phyloP scores from a whole-genome alignment of 2,113 vertebrate genomes.

The Psammodynastes pulverulentus region DNA sequence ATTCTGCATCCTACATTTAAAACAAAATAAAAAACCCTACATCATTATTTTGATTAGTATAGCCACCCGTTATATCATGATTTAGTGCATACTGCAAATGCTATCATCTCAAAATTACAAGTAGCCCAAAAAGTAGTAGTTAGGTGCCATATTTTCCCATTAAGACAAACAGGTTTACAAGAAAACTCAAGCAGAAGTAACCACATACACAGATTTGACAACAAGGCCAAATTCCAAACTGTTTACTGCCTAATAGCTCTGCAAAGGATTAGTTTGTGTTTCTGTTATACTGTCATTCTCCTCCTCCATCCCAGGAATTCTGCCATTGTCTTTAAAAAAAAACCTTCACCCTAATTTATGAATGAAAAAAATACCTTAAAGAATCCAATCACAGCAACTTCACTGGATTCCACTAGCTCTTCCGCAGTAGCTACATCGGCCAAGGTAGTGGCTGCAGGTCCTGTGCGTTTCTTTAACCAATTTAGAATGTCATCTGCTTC shows the following conservation, averaged over 20 bases:
- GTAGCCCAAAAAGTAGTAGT: background rate
- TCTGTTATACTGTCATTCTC: background rate
- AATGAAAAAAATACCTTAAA: conserved; percentile 83
- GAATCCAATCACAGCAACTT: conserved; percentile 91
- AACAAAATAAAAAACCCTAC: background rate
- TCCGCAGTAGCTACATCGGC: conserved; percentile 70
- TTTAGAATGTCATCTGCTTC: conserved; percentile 90
- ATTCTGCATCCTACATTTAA: conserved; percentile 73
- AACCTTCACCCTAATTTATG: background rate
- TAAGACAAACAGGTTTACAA: background rate
- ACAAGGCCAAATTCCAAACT: background rate
- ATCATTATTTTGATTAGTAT: background rate
- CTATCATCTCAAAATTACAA: conserved; percentile 23
- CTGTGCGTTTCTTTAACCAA: conserved; percentile 96
- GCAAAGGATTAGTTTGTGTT: background rate
- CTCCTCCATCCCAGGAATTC: background rate
- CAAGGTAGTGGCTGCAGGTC: conserved; percentile 80
- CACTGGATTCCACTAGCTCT: conserved; percentile 80
- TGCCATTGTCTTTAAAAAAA: background rate
- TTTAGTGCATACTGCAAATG: background rate
- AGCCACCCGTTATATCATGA: background rate
- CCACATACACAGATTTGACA: background rate
- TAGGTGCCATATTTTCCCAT: background rate
- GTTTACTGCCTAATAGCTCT: background rate
- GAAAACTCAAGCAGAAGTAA: background rate